Evolutionary conservation across 2,797 vertebrate species (phyloP).

Genomic region (Austrolebias charrua): DNA sequence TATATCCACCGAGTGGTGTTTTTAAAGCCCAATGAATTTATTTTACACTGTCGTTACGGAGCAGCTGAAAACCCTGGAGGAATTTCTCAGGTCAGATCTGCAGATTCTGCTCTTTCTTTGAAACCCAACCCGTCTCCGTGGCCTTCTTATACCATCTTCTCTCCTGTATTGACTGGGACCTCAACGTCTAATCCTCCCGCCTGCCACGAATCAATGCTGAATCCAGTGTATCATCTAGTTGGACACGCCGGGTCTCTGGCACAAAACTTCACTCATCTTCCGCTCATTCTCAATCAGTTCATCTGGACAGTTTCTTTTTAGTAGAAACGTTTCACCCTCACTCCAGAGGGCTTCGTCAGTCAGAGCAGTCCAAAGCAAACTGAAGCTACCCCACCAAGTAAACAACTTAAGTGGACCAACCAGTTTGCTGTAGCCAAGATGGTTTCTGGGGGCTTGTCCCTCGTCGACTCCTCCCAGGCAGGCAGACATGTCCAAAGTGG

Average conservation of each 20-base stretch:
- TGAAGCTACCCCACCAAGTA: too few species aligned
- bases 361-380: too few species aligned
- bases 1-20: neutral
- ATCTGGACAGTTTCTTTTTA: too few species aligned
- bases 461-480: too few species aligned
- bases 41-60: conserved; percentile 39
- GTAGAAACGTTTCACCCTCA: too few species aligned
- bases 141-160: conserved; percentile 25
- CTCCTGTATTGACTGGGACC: conserved; percentile 23
- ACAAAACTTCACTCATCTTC: conserved; percentile 17
- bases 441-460: too few species aligned
- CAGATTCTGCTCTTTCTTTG: conserved; percentile 67
- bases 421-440: too few species aligned
- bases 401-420: too few species aligned
- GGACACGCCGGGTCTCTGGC: conserved; percentile 34
- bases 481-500: too few species aligned
- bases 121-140: conserved; percentile 55
- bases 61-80: conserved; percentile 46
- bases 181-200: conserved; percentile 44
- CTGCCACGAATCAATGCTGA: conserved; percentile 60
- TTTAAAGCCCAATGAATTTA: neutral
- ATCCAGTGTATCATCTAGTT: conserved; percentile 45
- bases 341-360: too few species aligned
- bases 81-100: conserved; percentile 57
- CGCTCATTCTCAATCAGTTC: too few species aligned